Conservation (phyloP, 2,113 vertebrate genomes). For the Gasterosteus aculeatus region DNA sequence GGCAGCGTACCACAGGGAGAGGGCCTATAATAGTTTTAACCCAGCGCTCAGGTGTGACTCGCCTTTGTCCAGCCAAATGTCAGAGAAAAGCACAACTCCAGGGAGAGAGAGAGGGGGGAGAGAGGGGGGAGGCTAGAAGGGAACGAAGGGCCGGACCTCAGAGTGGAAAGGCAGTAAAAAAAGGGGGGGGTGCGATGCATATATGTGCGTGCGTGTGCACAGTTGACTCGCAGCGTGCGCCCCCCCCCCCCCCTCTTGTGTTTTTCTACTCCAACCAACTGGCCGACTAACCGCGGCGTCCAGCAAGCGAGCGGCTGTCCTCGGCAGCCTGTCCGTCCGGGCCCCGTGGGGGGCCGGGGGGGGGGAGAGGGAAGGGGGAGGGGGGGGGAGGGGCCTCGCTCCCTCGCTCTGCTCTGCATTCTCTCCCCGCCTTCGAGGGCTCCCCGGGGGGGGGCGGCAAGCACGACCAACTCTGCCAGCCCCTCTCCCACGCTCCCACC, state of each 20-base stretch:
- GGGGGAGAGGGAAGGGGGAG: not conserved
- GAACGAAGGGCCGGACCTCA: not conserved
- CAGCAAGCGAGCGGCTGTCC: constrained; percentile 28
- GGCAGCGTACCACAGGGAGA: constrained; percentile 78
- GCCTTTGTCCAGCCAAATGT: constrained; percentile 86
- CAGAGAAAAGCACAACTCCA: constrained; percentile 80
- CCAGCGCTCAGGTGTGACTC: constrained; percentile 81
- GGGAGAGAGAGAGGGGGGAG: constrained; percentile 59
- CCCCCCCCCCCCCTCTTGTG: too few relatives aligned
- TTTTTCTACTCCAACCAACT: not conserved
- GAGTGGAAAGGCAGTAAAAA: constrained; percentile 20
- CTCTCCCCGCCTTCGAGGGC: constrained; percentile 76
- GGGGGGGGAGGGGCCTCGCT: too few relatives aligned
- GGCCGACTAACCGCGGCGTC: not conserved
- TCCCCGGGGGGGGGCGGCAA: constrained; percentile 81
- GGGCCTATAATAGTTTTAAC: constrained; percentile 84
- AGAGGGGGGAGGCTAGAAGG: constrained; percentile 14
- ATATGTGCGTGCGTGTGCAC: not conserved
- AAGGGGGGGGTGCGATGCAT: not conserved
- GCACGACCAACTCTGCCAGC: constrained; percentile 93
- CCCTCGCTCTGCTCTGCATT: constrained; percentile 62
- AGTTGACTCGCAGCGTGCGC: not conserved
- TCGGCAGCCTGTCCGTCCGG: constrained; percentile 42
- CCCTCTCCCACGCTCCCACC: constrained; percentile 94
- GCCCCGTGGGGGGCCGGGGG: constrained; percentile 69